A percentile compares a stretch with the other conserved stretches of the same genome.
Conservation (phyloP, 2,888 invertebrate species). For the Mesochorus sp. region DNA sequence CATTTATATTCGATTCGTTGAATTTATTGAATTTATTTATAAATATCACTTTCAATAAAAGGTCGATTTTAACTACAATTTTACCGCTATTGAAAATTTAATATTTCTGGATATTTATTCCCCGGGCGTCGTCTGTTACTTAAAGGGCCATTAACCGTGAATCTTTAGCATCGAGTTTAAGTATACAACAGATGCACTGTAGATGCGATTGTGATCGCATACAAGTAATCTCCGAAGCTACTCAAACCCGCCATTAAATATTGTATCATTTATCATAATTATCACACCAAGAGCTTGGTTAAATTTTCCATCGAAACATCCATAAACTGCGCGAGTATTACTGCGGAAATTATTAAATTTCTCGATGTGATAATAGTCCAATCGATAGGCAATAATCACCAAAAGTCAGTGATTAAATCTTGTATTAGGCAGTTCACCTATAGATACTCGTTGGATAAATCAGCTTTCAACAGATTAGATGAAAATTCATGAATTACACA, state of each 20-base stretch:
- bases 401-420: no score
- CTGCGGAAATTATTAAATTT: no score
- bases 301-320: constrained; percentile 37
- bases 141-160: constrained; percentile 70
- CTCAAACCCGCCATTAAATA: constrained; percentile 39
- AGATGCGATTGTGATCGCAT: background rate
- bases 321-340: no score
- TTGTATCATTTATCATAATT: constrained; percentile 44
- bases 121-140: constrained; percentile 79
- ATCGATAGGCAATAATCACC: no score
- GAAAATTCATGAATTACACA: no score
- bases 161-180: constrained; percentile 51
- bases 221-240: constrained; percentile 41
- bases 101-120: constrained; percentile 80
- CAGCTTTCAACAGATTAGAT: no score
- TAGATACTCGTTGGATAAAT: no score
- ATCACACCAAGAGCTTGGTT: constrained; percentile 14
- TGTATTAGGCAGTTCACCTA: no score
- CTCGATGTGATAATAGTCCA: no score
- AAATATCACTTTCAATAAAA: no score
- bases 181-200: background rate
- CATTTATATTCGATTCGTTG: no score
- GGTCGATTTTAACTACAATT: constrained; percentile 65
- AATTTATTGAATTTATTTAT: no score
- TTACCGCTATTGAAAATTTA: constrained; percentile 75